Percentiles rank a stretch among this genome's conserved stretches.
Conservation (phyloP, 2,113 vertebrate species). For the Desmodus rotundus region DNA sequence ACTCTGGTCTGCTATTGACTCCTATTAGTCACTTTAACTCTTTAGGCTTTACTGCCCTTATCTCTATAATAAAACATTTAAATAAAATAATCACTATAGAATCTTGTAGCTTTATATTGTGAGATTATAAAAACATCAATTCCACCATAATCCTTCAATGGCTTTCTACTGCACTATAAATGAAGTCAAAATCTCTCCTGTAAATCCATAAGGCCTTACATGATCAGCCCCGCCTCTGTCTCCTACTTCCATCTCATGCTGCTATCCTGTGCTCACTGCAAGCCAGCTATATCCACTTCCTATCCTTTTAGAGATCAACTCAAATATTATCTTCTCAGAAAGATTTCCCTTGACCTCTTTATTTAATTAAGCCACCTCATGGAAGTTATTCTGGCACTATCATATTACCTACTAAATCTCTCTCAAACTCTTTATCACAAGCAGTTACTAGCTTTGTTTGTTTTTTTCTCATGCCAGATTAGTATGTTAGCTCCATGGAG, state of each 20-base stretch:
- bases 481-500: background rate
- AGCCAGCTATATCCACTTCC: background rate
- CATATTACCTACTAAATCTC: slow-evolving; percentile 18
- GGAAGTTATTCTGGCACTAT: background rate
- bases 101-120: slow-evolving; percentile 28
- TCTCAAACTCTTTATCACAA: background rate
- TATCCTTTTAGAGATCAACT: background rate
- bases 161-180: background rate
- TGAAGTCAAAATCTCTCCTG: background rate
- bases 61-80: slow-evolving; percentile 3
- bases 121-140: background rate
- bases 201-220: background rate
- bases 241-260: slow-evolving; percentile 17
- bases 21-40: background rate
- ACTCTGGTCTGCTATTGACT: background rate
- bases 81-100: background rate
- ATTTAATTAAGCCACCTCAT: background rate
- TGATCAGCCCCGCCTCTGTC: background rate
- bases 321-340: slow-evolving; percentile 35
- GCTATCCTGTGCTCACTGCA: background rate
- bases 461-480: slow-evolving; percentile 26
- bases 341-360: slow-evolving; percentile 3
- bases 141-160: background rate
- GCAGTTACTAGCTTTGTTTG: background rate
- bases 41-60: background rate